Conservation (phyloP, 2,888 invertebrate species). For the Cerceris ruficornis region DNA sequence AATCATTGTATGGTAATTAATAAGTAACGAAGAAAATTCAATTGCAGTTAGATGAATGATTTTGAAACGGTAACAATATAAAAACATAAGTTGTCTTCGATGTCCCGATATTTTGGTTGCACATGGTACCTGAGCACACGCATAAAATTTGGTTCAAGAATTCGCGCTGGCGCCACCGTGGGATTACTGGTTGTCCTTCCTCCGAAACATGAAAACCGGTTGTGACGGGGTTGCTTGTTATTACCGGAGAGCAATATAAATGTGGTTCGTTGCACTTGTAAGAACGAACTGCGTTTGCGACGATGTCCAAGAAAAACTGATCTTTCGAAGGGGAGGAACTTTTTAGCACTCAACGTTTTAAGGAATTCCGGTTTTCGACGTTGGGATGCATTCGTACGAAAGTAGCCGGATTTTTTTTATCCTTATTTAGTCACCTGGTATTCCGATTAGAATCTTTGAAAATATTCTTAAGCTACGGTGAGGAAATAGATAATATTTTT, state of each 20-base stretch:
- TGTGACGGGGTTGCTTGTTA: slow-evolving; percentile 50
- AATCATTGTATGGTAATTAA: too few species aligned
- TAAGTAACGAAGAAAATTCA: too few species aligned
- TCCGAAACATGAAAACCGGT: slow-evolving; percentile 63
- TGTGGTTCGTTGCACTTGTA: slow-evolving; percentile 39
- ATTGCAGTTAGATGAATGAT: too few species aligned
- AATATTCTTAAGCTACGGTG: too few species aligned
- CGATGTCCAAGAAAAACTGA: background rate
- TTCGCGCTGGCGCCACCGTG: slow-evolving; percentile 37
- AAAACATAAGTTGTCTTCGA: background rate
- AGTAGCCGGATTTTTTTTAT: too few species aligned
- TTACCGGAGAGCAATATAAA: slow-evolving; percentile 37
- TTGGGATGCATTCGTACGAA: too few species aligned
- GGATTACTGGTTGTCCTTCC: slow-evolving; percentile 44
- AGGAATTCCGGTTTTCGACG: too few species aligned
- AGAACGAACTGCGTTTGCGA: slow-evolving; percentile 18
- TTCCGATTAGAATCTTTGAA: too few species aligned
- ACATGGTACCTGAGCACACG: slow-evolving; percentile 7
- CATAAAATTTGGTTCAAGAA: slow-evolving; percentile 51
- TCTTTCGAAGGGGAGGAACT: background rate
- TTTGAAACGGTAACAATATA: too few species aligned
- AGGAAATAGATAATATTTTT: too few species aligned
- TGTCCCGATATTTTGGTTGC: background rate
- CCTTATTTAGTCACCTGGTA: too few species aligned
- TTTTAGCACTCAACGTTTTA: too few species aligned